These are phyloP conservation scores for Harpalus rubripes DNA, from an alignment of 2,888 invertebrate genomes.

Conservation along the genomic window DNA sequence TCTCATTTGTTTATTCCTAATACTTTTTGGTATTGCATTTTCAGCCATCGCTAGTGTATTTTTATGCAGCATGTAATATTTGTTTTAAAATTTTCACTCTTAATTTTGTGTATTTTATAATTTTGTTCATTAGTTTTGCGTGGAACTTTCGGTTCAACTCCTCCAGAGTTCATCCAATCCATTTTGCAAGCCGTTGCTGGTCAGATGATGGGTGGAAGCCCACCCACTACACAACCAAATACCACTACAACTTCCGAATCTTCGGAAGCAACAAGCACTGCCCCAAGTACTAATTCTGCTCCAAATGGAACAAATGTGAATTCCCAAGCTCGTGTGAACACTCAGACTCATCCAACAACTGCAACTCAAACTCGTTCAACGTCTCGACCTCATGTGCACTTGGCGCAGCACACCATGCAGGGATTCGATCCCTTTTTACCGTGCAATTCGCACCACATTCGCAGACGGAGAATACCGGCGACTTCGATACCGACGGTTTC, in stretches of 20 bases:
- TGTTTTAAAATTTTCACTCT: constrained; percentile 34
- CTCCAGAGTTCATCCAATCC: constrained; percentile 80
- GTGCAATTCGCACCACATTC: constrained; percentile 86
- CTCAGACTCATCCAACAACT: constrained; percentile 85
- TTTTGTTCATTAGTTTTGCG: constrained; percentile 75
- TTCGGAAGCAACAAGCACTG: constrained; percentile 59
- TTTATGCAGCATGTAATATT: constrained; percentile 12
- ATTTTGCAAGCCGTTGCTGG: constrained; percentile 80
- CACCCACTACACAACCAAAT: constrained; percentile 67
- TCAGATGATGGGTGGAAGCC: constrained; percentile 75
- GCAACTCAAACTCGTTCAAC: constrained; percentile 86
- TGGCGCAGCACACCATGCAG: constrained; percentile 80
- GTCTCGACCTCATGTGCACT: constrained; percentile 84
- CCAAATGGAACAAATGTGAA: constrained; percentile 70
- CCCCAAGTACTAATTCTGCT: constrained; percentile 69
- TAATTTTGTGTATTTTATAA: neutral
- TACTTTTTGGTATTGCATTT: no score
- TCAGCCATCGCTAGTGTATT: neutral
- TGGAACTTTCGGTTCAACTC: constrained; percentile 76
- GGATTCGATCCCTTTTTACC: constrained; percentile 85
- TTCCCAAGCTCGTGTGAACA: constrained; percentile 81
- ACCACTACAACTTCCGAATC: constrained; percentile 44
- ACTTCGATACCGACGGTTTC: constrained; percentile 71
- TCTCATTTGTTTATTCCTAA: no score
- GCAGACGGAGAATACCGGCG: constrained; percentile 70